These are phyloP conservation scores for Edolisoma coerulescens DNA, from an alignment of 2,113 vertebrate genomes.

Conservation along the genomic window DNA sequence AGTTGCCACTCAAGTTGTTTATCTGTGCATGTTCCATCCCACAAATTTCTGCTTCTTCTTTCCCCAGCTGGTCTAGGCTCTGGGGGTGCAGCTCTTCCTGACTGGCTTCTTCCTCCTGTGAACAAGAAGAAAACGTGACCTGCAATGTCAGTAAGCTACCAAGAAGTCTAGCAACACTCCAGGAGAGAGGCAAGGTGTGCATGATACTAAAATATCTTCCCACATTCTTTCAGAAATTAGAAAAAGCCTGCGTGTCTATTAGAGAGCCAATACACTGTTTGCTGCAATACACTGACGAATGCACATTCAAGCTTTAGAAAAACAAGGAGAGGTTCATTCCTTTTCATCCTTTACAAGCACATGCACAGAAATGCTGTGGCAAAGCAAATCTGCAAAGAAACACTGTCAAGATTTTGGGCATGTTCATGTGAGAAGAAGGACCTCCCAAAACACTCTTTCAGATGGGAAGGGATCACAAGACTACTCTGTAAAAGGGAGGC, in stretches of 20 bases:
- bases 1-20: not conserved
- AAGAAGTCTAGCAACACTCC: not conserved
- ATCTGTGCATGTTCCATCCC: not conserved
- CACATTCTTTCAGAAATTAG: not conserved
- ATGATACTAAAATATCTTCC: not conserved
- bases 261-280: not conserved
- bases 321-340: not conserved
- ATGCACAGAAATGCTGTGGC: not conserved
- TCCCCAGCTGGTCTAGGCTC: not conserved
- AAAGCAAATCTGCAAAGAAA: not conserved
- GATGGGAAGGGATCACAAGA: not conserved
- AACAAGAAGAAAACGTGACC: not conserved
- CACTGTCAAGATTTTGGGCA: not conserved
- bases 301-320: not conserved
- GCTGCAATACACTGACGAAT: not conserved
- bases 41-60: not conserved
- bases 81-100: not conserved
- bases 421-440: not conserved
- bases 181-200: not conserved
- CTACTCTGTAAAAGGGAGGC: not conserved
- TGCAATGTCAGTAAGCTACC: not conserved
- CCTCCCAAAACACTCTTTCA: not conserved
- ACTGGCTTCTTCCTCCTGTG: constrained; percentile 45
- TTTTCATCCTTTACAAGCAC: not conserved
- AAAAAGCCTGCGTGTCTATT: not conserved